phyloP scores from a whole-genome alignment of 2,797 vertebrate species.

The Catharus ustulatus region DNA sequence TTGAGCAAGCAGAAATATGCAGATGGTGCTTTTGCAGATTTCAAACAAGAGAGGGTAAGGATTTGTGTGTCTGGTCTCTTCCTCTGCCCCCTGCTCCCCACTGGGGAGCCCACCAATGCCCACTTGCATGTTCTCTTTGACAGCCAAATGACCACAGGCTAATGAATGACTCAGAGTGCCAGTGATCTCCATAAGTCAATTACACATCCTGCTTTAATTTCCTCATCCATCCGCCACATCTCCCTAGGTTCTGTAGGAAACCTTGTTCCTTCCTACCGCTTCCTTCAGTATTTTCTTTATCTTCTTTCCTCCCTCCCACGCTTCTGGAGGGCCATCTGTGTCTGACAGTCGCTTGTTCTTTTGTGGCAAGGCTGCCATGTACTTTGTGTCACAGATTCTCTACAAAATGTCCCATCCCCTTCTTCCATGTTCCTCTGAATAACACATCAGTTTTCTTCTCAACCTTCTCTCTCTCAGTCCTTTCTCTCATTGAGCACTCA shows the following conservation, averaged over 20 bases:
- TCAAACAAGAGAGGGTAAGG: conserved; percentile 91
- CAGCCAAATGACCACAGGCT: conserved; percentile 70
- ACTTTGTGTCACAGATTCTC: conserved; percentile 24
- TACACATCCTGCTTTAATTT: conserved; percentile 72
- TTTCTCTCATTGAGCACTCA: not conserved
- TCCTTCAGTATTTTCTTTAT: conserved; percentile 48
- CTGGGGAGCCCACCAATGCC: conserved; percentile 37
- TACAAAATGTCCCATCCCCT: not conserved
- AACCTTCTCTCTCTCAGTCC: not conserved
- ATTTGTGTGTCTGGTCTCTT: conserved; percentile 64
- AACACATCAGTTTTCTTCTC: conserved; percentile 15
- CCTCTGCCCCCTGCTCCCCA: conserved; percentile 13
- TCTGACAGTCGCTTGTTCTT: conserved; percentile 42
- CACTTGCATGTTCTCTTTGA: conserved; percentile 72
- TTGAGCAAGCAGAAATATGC: conserved; percentile 89
- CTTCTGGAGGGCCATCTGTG: conserved; percentile 49
- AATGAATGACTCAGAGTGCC: conserved; percentile 71
- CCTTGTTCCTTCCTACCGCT: conserved; percentile 24
- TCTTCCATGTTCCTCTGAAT: not conserved
- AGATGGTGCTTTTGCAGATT: conserved; percentile 81
- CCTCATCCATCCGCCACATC: conserved; percentile 30
- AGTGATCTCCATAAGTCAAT: conserved; percentile 73
- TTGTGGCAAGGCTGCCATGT: conserved; percentile 37
- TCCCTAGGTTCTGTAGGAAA: conserved; percentile 39
- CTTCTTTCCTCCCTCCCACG: conserved; percentile 39